Conservation (phyloP, 2,888 invertebrate species). For the Elgonia sp. region DNA sequence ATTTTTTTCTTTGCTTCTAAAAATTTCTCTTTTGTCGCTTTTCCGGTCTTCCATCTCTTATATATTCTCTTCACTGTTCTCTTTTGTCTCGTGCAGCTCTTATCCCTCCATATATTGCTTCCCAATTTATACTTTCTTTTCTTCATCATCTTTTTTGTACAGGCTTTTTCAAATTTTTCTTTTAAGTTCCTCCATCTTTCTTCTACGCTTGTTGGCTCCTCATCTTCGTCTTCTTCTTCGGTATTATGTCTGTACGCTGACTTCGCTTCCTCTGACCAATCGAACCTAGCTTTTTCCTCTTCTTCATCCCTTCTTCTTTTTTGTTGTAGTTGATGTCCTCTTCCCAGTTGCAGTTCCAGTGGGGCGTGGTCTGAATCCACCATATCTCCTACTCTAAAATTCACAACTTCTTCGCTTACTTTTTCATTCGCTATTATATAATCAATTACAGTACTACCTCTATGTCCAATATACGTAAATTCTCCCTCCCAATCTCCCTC, state of each 20-base stretch:
- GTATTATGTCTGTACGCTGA: background rate
- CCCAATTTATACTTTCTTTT: background rate
- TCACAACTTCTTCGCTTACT: background rate
- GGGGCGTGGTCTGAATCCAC: slow-evolving; percentile 4
- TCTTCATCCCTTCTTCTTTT: background rate
- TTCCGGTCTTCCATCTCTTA: background rate
- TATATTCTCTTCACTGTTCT: background rate
- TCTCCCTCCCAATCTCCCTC: background rate
- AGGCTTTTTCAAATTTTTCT: background rate
- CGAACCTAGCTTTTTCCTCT: background rate
- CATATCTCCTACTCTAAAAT: background rate
- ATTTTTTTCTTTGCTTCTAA: background rate
- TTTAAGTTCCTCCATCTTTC: background rate
- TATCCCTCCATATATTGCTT: background rate
- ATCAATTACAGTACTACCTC: background rate
- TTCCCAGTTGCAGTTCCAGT: background rate
- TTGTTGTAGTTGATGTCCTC: background rate
- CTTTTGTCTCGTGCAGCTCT: background rate
- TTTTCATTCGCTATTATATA: slow-evolving; percentile 7
- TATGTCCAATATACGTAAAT: background rate
- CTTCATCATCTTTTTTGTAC: background rate
- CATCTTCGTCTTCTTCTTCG: background rate
- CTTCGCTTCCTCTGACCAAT: background rate
- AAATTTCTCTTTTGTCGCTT: background rate
- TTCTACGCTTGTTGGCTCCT: background rate